Base-by-base conservation (phyloP, 1,140 invertebrate species). In the Polypedilum pembai region DNA sequence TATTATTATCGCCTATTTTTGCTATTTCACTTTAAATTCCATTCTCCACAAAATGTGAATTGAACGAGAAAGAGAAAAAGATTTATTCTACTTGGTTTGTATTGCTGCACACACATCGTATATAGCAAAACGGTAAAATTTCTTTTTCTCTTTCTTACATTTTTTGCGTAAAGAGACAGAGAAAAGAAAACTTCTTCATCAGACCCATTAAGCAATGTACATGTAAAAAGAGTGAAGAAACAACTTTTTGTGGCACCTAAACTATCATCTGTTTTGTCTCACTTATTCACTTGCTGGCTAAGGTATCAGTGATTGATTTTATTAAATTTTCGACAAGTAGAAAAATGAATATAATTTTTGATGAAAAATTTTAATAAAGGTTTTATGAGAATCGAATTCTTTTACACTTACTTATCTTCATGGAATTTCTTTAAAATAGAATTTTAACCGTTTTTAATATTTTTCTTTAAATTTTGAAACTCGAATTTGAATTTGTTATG, bases 151-250 rank as follows among this genome's bases (percentile, higher is more conserved):
- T n/a, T n/a, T n/a, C n/a, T n/a, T 33, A 33, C 24, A 56, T n/a
- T 15, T n/a, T n/a, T 56, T 56, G 45, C 45, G 45, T 56, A 56
- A 12, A 56, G 45, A 56, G n/a, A 56, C n/a, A 56, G 45, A 56
- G 12, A 56, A 12, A 56, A 56, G 45, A 56, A 56, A 56, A 56
- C 45, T 56, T 56, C 45, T 56, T 56, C 45, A 56, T 56, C 45
- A 56, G 45, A 12, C 45, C 24, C 45, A 56, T 56, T 56, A 56
- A 56, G n/a, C n/a, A 56, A 33, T 33, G 24, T 33, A 33, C n/a
- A 33, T 33, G 24, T 33, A 33, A 33, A 33, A 33, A 33, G 24
- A 33, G 24, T 33, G 45, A 56, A 56, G 12, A 56, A 56, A 56
- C 45, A 56, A 15, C 45, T 5, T 15, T 56, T 56, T 12, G n/a